Evolutionary conservation across 2,888 invertebrate species (phyloP), one percentile per base, ranked within the genome.

Genomic region (Altica lythri): DNA sequence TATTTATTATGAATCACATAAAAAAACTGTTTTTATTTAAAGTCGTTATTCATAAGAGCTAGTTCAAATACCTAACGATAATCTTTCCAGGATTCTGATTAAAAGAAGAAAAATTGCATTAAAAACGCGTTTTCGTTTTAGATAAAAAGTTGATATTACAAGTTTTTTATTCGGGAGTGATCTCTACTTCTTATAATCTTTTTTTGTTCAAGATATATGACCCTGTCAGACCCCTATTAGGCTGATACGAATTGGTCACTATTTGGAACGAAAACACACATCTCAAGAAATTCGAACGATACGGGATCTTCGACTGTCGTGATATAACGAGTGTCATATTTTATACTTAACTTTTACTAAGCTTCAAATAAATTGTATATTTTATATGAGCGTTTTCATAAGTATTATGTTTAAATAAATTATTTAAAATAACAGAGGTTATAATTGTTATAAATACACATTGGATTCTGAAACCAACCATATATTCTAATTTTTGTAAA

Each of bases 201-300:
- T 57, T 50, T 52, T 53, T 50, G 53, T 43, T 35, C 22, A 40
- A 45, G 45, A 53, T 46, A 46, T 44, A 53, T 53, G 45, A 46
- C 53, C 35, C 50, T 49, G 53, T 57, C 49, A 49, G 53, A 57
- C 53, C 53, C 32, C 46, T 46, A 53, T 57, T 57, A 57, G 57
- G 25, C 45, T 50, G 49, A 50, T 53, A 49, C 50, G 46, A 27
- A 53, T 57, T 43, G 50, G 45, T 37, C 38, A 56, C 22, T 44
- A 22, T 53, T 42, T 13, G 8, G 40, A 48, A 50, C 37, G 46
- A 46, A 44, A 48, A 38, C 44, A 44, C 52, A 48, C 52, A 52
- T 56, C 48, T 56, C 44, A 44, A 44, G 48, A 13, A 25, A 27
- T 46, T 13, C 14, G 13, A 34, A 19, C 45, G 34, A 46, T 46